Evolutionary conservation across 2,113 vertebrate species (phyloP), one percentile per base, ranked within the genome.

Genomic region (Furnarius figulus): DNA sequence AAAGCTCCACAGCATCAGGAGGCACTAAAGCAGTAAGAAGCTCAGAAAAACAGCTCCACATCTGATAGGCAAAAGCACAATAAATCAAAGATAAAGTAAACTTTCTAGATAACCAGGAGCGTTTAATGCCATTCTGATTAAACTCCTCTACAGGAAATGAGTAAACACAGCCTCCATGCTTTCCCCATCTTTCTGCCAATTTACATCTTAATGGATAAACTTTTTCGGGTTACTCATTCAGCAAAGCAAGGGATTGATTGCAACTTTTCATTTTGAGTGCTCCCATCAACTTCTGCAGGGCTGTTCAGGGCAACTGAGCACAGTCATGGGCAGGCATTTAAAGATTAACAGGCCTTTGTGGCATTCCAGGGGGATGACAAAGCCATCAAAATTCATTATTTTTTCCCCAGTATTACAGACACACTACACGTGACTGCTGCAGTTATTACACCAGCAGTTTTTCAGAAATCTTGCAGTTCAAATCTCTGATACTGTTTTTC

Each of bases 181-280:
- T 97, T 86, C 87, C 71, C 85, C 37, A 12, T 39, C 63, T 75
- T 76, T 77, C 85, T 68, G 62, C 63, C 84, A 75, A 96, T 97
- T 97, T 96, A 80, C 82, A 94, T 94, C 89, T 91, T 97, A 97
- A 97, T 76, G 91, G 80, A 33, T 46, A 62, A 91, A 81, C 87
- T 52, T 49, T 66, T 66, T n/a, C 90, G 61, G 85, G 89, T 97
- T 96, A 96, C 85, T 97, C 55, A 95, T 92, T 96, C 82, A 85
- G 93, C 86, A 97, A 87, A 81, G 86, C 44, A 62, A 76, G 47
- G 74, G 49, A 70, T 9, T 89, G 87, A 92, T 85, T 92, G 86
- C 71, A 89, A 40, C 44, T 86, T 88, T 39, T 87, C n/a, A 27
- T 91, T 94, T 40, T n/a, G 65, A 84, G 37, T 35, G 37, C 21